Evolutionary conservation across 2,113 vertebrate genomes (phyloP).

Genomic region (Mesembrinibis cayennensis): DNA sequence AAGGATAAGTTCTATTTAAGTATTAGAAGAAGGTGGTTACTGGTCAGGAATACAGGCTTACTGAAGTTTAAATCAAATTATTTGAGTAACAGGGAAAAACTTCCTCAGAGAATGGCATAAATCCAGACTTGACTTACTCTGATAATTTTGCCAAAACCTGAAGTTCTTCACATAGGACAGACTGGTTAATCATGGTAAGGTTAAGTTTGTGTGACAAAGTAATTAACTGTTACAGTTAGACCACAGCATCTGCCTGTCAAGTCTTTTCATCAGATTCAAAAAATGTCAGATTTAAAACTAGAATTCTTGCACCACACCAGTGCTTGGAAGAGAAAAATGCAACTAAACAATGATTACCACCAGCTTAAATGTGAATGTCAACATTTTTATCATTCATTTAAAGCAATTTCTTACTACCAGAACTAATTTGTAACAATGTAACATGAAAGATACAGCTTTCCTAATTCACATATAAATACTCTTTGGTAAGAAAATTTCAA

Average conservation of each 20-base stretch:
- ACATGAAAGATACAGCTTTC: background rate
- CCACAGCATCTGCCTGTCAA: background rate
- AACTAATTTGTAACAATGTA: background rate
- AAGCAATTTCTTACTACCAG: background rate
- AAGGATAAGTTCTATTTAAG: accelerated
- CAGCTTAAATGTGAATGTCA: background rate
- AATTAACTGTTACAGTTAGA: background rate
- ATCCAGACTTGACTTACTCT: background rate
- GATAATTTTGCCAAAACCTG: background rate
- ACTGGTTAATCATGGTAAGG: background rate
- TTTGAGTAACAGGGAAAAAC: background rate
- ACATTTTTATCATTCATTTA: background rate
- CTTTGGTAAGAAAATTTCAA: background rate
- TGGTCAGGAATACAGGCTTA: background rate
- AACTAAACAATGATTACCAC: background rate
- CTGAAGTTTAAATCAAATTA: background rate
- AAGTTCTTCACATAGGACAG: background rate
- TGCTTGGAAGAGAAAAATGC: background rate
- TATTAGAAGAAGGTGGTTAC: background rate
- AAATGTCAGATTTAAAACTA: background rate
- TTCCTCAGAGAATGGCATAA: background rate
- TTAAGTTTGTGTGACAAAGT: background rate
- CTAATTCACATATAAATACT: background rate
- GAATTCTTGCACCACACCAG: background rate
- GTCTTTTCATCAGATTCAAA: background rate